phyloP scores from a whole-genome alignment of 2,113 vertebrate genomes.

The Siniperca chuatsi region DNA sequence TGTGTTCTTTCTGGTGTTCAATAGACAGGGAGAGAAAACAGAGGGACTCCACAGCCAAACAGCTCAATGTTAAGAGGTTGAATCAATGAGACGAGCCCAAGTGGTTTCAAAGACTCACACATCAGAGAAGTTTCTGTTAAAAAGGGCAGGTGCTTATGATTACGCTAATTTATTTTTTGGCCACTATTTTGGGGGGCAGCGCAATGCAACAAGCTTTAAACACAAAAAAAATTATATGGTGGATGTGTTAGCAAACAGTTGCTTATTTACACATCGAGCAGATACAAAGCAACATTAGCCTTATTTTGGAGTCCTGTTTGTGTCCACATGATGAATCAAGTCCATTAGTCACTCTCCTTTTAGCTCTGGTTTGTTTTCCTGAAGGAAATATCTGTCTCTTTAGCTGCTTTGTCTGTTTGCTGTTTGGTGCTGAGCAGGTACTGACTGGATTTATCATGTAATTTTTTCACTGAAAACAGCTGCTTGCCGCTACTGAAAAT shows the following conservation, averaged over 20 bases:
- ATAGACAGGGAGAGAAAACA: background rate
- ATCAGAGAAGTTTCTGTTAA: background rate
- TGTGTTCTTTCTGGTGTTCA: background rate
- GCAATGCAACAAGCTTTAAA: background rate
- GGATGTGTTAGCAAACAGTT: background rate
- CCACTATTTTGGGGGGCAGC: background rate
- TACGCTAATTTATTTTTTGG: background rate
- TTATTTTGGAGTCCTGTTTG: background rate
- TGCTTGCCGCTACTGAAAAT: background rate
- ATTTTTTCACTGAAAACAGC: too few species aligned
- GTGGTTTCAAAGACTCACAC: constrained; percentile 3
- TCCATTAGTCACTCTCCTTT: background rate
- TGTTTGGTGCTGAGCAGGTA: background rate
- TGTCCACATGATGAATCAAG: background rate
- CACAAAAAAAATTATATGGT: background rate
- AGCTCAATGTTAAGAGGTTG: background rate
- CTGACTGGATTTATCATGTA: background rate
- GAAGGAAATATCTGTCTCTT: background rate
- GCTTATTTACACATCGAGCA: background rate
- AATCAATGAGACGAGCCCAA: background rate
- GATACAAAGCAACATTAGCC: background rate
- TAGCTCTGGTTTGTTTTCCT: background rate
- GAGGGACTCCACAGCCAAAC: background rate
- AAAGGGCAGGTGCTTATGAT: background rate
- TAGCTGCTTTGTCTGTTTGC: too few species aligned